These are phyloP conservation scores for Aptenodytes forsteri DNA, from an alignment of 2,113 vertebrate species.

Conservation along the genomic window DNA sequence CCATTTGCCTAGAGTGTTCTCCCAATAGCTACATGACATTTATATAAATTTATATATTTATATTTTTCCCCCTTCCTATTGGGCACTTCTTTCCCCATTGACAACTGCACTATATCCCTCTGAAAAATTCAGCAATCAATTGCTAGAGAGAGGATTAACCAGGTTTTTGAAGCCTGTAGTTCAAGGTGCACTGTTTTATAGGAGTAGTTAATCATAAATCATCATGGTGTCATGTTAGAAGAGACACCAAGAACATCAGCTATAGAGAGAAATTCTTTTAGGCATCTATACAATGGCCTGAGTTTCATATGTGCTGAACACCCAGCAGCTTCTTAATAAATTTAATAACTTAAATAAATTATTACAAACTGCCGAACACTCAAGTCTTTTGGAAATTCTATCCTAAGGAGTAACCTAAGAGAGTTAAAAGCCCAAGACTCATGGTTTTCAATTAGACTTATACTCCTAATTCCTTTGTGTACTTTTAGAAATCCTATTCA, in stretches of 20 bases:
- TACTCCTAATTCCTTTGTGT: not conserved
- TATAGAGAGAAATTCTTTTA: not conserved
- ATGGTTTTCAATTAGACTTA: not conserved
- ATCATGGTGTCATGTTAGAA: not conserved
- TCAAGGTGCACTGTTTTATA: not conserved
- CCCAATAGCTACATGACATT: not conserved
- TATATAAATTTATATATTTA: not conserved
- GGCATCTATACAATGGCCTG: not conserved
- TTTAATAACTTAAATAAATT: not conserved
- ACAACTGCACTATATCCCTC: not conserved
- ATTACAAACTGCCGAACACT: not conserved
- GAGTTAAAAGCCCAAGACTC: not conserved
- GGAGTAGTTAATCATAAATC: not conserved
- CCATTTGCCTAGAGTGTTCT: not conserved
- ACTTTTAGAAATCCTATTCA: constrained; percentile 21
- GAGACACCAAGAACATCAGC: not conserved
- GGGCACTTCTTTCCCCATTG: not conserved
- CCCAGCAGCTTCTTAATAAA: not conserved
- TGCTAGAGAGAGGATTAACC: not conserved
- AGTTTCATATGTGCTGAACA: not conserved
- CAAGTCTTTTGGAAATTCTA: not conserved
- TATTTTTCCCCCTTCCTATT: not conserved
- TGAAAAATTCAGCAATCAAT: not conserved
- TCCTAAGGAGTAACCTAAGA: not conserved
- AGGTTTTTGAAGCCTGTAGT: not conserved